These are phyloP conservation scores for Corvus moneduloides DNA, from an alignment of 2,113 vertebrate species.

Conservation along the genomic window DNA sequence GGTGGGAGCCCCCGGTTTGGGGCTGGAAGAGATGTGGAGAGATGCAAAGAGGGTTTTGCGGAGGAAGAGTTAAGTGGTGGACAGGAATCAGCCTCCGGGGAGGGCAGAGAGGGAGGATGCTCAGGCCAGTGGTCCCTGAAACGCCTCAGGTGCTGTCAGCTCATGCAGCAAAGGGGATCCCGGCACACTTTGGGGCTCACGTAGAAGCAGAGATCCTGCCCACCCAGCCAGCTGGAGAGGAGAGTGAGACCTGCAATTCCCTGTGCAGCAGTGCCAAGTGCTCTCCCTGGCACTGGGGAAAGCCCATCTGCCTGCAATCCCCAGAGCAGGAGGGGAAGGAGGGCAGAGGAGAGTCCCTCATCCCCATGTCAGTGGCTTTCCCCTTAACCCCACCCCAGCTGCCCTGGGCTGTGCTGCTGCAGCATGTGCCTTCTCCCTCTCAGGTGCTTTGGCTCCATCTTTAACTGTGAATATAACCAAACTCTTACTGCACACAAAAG, in stretches of 20 bases:
- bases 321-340: background rate
- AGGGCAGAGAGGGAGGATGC: background rate
- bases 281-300: background rate
- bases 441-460: background rate
- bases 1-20: accelerated
- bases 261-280: background rate
- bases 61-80: background rate
- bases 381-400: background rate
- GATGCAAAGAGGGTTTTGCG: accelerated
- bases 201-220: background rate
- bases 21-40: background rate
- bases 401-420: background rate
- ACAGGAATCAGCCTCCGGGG: accelerated
- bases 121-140: accelerated
- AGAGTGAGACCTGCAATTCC: background rate
- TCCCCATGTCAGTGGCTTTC: accelerated
- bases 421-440: background rate
- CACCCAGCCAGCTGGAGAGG: background rate
- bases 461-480: background rate
- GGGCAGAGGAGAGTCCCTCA: accelerated
- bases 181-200: accelerated
- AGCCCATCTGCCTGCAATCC: background rate
- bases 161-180: background rate
- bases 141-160: accelerated
- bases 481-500: background rate